Evolutionary conservation across 1,140 invertebrate species (phyloP), one percentile per base, ranked within the genome.

Genomic region (Caenorhabditis inopinata): DNA sequence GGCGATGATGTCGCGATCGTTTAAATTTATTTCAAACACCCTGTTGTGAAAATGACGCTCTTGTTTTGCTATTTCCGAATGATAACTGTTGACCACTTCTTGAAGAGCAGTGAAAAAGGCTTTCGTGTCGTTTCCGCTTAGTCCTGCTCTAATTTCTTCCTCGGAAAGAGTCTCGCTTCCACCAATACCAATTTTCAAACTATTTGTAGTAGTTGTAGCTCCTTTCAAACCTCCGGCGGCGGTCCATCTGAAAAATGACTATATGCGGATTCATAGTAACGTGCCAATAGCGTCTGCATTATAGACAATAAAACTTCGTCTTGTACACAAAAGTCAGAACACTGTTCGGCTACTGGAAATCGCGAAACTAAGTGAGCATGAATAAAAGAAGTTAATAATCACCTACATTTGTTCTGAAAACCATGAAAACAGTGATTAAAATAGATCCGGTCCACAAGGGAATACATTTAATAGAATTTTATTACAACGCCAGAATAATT

Each of bases 21-120:
- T 38, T 21, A 32, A 29, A 42, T 68, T 68, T 0, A 68, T n/a
- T 21, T 68, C 58, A 2, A 68, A 32, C n/a, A 68, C 38, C 21
- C 38, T 68, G n/a, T 68, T 68, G n/a, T 68, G 25, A 32, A 68
- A 68, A 11, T 38, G 29, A 18, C 58, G 58, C n/a, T 68, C 58
- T 11, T 68, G 58, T 21, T 68, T 68, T 18, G 58, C 32, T 14
- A 68, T 68, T 68, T 68, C 58, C 16, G 58, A 38, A 68, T 68
- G 58, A 68, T 68, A 68, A 21, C 58, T 68, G 21, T 68, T 68
- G 25, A 68, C 58, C 7, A 68, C 58, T 68, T 68, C 58, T 21
- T 68, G 58, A 6, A 68, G 58, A 16, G 58, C 58, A 7, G 32
- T 68, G 58, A 68, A 68, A 21, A 68, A 68, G 4, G 58, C 58